Conservation (phyloP, 2,888 invertebrate genomes). For the Athetis lepigone region DNA sequence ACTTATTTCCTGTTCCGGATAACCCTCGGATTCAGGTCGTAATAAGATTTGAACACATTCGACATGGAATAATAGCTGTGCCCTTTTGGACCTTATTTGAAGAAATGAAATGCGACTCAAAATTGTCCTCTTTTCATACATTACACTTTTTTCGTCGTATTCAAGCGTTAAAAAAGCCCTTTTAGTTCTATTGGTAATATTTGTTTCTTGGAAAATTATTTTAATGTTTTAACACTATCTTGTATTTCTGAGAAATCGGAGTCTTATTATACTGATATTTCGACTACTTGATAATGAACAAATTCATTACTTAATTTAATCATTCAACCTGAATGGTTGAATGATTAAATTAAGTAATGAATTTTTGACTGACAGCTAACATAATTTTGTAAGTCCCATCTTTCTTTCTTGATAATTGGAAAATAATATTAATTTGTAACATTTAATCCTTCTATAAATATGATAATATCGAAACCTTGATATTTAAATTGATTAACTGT, state of each 20-base stretch:
- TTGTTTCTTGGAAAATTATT: conserved; percentile 43
- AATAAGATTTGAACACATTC: conserved; percentile 77
- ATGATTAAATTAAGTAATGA: too few species aligned
- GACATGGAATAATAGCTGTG: conserved; percentile 72
- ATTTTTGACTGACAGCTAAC: conserved; percentile 16
- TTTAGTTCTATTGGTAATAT: conserved; percentile 38
- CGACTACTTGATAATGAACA: background rate
- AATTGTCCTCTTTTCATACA: conserved; percentile 65
- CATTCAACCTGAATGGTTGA: too few species aligned
- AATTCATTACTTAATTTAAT: background rate
- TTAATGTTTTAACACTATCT: conserved; percentile 26
- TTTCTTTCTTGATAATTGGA: background rate
- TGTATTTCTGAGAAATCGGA: conserved; percentile 5
- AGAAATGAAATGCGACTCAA: conserved; percentile 59
- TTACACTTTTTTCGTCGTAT: conserved; percentile 61
- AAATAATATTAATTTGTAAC: conserved; percentile 1
- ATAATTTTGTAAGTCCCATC: conserved; percentile 8
- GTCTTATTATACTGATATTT: conserved; percentile 6
- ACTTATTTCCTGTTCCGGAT: conserved; percentile 66
- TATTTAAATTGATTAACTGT: conserved; percentile 32
- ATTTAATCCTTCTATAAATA: conserved; percentile 9
- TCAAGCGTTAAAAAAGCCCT: conserved; percentile 48
- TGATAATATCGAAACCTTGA: conserved; percentile 31
- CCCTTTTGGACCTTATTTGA: conserved; percentile 64
- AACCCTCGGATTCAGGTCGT: conserved; percentile 70